Evolutionary conservation across 2,113 vertebrate genomes (phyloP).

Genomic region (Petrocephalus zakoni): DNA sequence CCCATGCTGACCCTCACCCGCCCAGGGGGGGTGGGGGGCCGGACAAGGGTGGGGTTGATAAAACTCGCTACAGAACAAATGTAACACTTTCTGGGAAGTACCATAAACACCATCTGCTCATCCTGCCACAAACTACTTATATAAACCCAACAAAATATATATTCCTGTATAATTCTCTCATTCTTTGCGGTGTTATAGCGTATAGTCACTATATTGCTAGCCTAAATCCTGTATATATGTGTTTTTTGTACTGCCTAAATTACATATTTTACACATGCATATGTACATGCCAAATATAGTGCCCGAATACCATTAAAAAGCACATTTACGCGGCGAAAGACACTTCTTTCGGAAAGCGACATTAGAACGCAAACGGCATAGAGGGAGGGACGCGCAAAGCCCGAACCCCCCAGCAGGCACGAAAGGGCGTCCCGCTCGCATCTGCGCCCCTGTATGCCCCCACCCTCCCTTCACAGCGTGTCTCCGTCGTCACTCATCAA

Average conservation of each 20-base stretch:
- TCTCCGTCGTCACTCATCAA: slow-evolving; percentile 44
- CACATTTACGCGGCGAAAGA: background rate
- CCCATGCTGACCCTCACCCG: background rate
- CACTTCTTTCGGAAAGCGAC: slow-evolving; percentile 25
- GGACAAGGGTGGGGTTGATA: background rate
- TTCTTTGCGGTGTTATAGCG: background rate
- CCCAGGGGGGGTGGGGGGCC: background rate
- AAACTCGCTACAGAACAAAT: background rate
- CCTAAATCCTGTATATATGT: background rate
- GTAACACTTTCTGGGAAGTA: background rate
- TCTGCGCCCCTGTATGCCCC: slow-evolving; percentile 22
- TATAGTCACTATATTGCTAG: background rate
- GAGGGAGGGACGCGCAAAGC: background rate
- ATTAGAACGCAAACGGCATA: background rate
- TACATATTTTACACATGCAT: background rate
- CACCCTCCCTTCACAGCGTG: background rate
- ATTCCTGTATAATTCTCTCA: background rate
- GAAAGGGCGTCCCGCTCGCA: slow-evolving; percentile 13
- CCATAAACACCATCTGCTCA: background rate
- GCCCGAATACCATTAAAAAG: background rate
- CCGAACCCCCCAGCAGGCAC: background rate
- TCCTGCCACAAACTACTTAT: background rate
- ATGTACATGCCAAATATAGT: background rate
- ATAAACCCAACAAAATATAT: background rate
- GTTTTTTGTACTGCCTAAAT: background rate